These are phyloP conservation scores for Asobara japonica DNA, from an alignment of 1,140 invertebrate genomes.

Conservation along the genomic window DNA sequence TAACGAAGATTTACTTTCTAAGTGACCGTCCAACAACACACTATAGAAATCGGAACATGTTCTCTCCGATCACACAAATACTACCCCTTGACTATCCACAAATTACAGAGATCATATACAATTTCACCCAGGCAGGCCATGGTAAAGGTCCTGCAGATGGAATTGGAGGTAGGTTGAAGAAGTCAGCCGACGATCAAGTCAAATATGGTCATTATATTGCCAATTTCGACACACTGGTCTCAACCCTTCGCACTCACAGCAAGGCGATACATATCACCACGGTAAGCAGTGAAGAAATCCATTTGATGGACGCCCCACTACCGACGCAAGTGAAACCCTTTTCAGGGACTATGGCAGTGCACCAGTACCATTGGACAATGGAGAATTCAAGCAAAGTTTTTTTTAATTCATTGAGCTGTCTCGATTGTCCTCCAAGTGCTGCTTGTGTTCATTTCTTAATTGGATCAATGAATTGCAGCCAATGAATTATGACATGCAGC, in stretches of 20 bases:
- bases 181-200: conserved; percentile 12
- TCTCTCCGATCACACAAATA: too few relatives aligned
- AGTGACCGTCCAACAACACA: background rate
- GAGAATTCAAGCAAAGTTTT: background rate
- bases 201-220: conserved; percentile 14
- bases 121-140: background rate
- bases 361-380: conserved; percentile 14
- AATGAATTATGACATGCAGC: too few relatives aligned
- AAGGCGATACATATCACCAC: background rate
- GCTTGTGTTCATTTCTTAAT: conserved; percentile 7
- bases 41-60: background rate
- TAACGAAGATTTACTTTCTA: background rate
- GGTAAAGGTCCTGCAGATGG: background rate
- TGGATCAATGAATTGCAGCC: background rate
- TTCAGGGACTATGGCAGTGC: conserved; percentile 7
- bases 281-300: background rate
- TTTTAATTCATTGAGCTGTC: conserved; percentile 17
- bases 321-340: background rate
- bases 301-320: background rate
- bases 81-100: too few relatives aligned
- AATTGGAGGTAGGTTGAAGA: background rate
- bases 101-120: background rate
- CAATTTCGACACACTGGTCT: background rate
- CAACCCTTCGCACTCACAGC: background rate
- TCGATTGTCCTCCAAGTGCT: background rate